These are phyloP conservation scores for Remorina albescens DNA, from an alignment of 2,797 vertebrate genomes.

Conservation along the genomic window DNA sequence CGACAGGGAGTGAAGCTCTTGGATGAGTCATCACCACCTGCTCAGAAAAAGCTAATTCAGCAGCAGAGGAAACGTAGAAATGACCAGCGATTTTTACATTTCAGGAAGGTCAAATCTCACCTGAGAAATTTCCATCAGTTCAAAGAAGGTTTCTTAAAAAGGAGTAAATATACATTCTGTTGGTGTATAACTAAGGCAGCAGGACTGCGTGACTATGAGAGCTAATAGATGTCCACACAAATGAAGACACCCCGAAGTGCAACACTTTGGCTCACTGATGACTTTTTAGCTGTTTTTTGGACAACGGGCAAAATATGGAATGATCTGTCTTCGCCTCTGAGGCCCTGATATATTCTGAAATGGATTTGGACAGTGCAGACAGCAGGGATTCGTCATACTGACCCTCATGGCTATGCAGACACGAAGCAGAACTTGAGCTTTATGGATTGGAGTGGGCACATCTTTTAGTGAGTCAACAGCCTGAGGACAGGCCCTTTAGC, in stretches of 20 bases:
- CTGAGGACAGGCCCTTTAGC: background rate
- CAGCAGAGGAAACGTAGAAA: no score
- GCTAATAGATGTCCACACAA: background rate
- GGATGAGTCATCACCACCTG: no score
- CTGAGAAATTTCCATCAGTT: background rate
- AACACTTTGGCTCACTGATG: no score
- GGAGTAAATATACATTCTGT: background rate
- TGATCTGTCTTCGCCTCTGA: no score
- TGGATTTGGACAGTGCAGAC: background rate
- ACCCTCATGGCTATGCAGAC: constrained; percentile 9
- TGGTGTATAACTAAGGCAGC: no score
- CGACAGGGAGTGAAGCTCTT: no score
- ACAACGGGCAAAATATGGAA: background rate
- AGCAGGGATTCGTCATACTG: background rate
- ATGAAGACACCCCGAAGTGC: background rate
- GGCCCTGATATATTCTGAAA: background rate
- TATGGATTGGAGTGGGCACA: background rate
- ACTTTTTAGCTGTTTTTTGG: background rate
- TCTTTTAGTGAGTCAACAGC: constrained; percentile 22
- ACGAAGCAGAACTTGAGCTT: constrained; percentile 4
- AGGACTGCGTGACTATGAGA: background rate
- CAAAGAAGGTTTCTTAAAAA: background rate
- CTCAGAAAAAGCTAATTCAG: no score
- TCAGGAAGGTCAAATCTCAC: no score
- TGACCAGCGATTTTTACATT: no score